A percentile compares a stretch with the other conserved stretches of the same genome.
Conservation (phyloP, 1,140 invertebrate species). For the Drosophila serrata region DNA sequence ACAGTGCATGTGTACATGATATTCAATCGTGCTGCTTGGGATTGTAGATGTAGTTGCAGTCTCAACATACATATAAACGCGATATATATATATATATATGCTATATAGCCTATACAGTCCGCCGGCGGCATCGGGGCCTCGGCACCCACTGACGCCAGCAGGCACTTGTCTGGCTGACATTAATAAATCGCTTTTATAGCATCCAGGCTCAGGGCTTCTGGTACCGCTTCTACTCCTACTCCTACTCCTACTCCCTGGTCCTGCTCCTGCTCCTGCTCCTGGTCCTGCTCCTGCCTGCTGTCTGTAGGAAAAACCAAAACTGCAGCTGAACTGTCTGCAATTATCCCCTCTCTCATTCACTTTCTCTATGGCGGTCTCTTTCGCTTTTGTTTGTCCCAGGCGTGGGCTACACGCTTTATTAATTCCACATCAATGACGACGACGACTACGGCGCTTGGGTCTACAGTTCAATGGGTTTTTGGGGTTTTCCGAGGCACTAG, state of each 20-base stretch:
- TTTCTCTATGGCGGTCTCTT: conserved; percentile 14
- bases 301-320: conserved; percentile 39
- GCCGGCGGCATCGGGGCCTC: conserved; percentile 5
- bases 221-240: neutral
- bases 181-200: conserved; percentile 83
- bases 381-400: conserved; percentile 62
- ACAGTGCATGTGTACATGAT: conserved; percentile 15
- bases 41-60: conserved; percentile 2
- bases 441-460: conserved; percentile 21
- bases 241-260: neutral
- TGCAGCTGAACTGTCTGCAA: conserved; percentile 57
- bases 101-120: conserved; percentile 12
- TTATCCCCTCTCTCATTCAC: conserved; percentile 25
- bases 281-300: conserved; percentile 28
- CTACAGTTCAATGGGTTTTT: conserved; percentile 66
- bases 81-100: conserved; percentile 29
- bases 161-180: conserved; percentile 81
- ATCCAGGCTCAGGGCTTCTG: conserved; percentile 32
- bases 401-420: conserved; percentile 68
- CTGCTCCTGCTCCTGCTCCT: neutral
- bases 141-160: conserved; percentile 60
- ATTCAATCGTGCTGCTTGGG: conserved; percentile 4
- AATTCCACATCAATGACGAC: conserved; percentile 75
- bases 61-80: neutral
- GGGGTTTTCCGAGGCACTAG: neutral